Conservation (phyloP, 92 coral and sea anemone species). For the Epizoanthus ramosus region DNA sequence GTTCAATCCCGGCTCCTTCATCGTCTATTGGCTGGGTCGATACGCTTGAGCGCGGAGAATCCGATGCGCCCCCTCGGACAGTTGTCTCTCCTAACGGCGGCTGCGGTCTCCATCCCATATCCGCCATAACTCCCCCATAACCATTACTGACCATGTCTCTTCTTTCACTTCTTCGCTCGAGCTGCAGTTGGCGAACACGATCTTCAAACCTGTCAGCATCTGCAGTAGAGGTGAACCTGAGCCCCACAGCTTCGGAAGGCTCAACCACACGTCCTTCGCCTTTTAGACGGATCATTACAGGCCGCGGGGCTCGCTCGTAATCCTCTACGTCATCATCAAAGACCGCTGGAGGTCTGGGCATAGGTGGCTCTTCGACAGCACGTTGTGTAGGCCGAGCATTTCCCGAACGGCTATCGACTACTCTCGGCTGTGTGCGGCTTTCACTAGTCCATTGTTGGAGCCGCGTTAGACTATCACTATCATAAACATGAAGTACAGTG, state of each 20-base stretch:
- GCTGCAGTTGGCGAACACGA: constrained; percentile 73
- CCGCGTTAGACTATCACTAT: constrained; percentile 51
- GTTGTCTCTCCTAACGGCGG: neutral
- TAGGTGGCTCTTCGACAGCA: constrained; percentile 56
- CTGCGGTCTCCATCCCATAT: neutral
- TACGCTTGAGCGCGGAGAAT: constrained; percentile 34
- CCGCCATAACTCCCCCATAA: constrained; percentile 18
- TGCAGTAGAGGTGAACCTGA: constrained; percentile 47
- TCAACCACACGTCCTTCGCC: constrained; percentile 48
- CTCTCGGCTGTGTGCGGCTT: constrained; percentile 36
- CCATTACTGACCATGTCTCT: constrained; percentile 41
- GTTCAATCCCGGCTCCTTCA: constrained; percentile 39
- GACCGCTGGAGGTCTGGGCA: constrained; percentile 61
- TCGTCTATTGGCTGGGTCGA: constrained; percentile 31
- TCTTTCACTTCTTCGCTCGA: constrained; percentile 61
- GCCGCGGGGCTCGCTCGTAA: constrained; percentile 52
- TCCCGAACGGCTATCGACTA: constrained; percentile 46
- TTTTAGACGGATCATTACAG: constrained; percentile 54
- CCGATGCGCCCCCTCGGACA: neutral
- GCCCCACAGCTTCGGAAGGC: constrained; percentile 47
- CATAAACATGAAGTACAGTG: constrained; percentile 61
- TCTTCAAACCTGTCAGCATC: constrained; percentile 71
- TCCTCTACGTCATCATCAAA: constrained; percentile 33
- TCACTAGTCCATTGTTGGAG: constrained; percentile 40
- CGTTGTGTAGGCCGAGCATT: constrained; percentile 65